A percentile compares a stretch with the other conserved stretches of the same genome.
Evolutionary conservation across 2,888 invertebrate species (phyloP).

Genomic region (Syrphus vitripennis): DNA sequence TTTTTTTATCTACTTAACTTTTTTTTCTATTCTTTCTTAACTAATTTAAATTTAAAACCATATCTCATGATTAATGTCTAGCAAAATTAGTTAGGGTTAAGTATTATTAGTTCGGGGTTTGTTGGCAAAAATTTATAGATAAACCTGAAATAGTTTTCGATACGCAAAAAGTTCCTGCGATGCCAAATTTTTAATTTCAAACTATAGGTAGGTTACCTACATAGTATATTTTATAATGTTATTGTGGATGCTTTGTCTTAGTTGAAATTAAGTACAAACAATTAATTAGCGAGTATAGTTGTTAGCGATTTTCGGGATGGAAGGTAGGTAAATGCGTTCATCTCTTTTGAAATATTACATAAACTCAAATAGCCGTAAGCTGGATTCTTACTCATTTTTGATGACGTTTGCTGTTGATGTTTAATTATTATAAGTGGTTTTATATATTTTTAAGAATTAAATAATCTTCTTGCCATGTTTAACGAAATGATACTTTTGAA

Average conservation of each 20-base stretch:
- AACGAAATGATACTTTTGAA: no score
- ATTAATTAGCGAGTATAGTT: background rate
- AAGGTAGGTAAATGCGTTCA: background rate
- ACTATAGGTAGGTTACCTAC: no score
- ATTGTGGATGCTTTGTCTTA: background rate
- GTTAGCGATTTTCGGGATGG: background rate
- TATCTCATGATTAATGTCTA: background rate
- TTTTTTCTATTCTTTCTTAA: constrained; percentile 16
- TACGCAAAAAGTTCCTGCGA: background rate
- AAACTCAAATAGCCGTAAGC: background rate
- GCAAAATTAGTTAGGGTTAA: background rate
- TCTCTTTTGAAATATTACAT: background rate
- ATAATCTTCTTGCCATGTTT: no score
- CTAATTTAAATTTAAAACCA: background rate
- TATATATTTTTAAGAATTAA: no score
- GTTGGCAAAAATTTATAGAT: background rate
- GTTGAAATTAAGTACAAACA: background rate
- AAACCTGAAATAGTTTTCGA: background rate
- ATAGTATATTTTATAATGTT: background rate
- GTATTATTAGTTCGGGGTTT: background rate
- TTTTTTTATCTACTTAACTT: constrained; percentile 23
- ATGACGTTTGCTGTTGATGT: background rate
- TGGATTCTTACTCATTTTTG: constrained; percentile 7
- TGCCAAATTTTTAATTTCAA: no score
- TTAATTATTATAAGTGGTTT: background rate